Evolutionary conservation across 1,140 invertebrate species (phyloP).

Genomic region (Drosophila takahashii): DNA sequence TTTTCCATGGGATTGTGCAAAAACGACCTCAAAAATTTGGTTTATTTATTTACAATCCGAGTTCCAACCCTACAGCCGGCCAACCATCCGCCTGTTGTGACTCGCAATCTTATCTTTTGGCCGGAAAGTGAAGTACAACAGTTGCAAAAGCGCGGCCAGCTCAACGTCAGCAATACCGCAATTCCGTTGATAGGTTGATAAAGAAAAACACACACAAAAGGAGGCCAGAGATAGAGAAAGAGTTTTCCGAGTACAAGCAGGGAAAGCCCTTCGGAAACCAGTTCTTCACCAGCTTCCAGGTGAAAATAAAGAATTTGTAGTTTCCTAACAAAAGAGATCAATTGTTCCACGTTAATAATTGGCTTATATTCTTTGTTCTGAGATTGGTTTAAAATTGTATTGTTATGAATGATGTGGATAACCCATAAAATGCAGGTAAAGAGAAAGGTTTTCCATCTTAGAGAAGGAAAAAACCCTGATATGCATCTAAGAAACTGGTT

Average conservation of each 20-base stretch:
- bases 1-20: constrained; percentile 58
- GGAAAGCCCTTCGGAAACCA: constrained; percentile 8
- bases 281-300: constrained; percentile 2
- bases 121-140: constrained; percentile 55
- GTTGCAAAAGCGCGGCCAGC: constrained; percentile 48
- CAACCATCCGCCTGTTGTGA: constrained; percentile 33
- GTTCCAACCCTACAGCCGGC: constrained; percentile 4
- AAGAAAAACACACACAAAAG: constrained; percentile 17
- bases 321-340: neutral
- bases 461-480: too few species aligned
- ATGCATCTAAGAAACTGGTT: neutral
- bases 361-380: neutral
- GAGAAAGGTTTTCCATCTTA: neutral
- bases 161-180: constrained; percentile 55
- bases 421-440: neutral
- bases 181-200: constrained; percentile 25
- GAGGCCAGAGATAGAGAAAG: constrained; percentile 2
- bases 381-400: neutral
- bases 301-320: neutral
- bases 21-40: constrained; percentile 64
- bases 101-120: constrained; percentile 60
- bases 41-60: constrained; percentile 69
- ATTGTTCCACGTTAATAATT: neutral
- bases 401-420: neutral
- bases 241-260: constrained; percentile 16